A percentile compares a stretch with the other conserved stretches of the same genome.
phyloP scores from a whole-genome alignment of 2,797 vertebrate species.

The Adrianichthys oophorus region DNA sequence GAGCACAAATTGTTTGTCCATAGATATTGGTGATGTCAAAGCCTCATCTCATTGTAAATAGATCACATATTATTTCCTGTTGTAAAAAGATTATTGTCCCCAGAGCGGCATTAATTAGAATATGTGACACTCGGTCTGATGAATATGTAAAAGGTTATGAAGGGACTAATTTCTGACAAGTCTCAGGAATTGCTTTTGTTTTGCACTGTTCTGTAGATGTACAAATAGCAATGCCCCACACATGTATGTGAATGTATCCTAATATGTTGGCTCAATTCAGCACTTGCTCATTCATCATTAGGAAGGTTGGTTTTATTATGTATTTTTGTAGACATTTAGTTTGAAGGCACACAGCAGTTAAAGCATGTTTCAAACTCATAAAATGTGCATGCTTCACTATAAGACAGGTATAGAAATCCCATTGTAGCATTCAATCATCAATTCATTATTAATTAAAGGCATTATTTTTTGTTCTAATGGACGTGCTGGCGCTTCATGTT shows the following conservation, averaged over 20 bases:
- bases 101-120: conserved; percentile 46
- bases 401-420: conserved; percentile 60
- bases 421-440: conserved; percentile 45
- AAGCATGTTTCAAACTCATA: conserved; percentile 72
- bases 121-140: conserved; percentile 53
- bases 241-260: conserved; percentile 80
- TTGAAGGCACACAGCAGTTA: conserved; percentile 51
- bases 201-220: conserved; percentile 78
- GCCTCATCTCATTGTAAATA: conserved; percentile 64
- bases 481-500: conserved; percentile 67
- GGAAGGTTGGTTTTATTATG: conserved; percentile 63
- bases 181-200: conserved; percentile 80
- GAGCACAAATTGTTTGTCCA: conserved; percentile 64
- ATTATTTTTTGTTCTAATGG: conserved; percentile 72
- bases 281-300: conserved; percentile 77
- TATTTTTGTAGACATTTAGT: conserved; percentile 57
- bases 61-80: conserved; percentile 35
- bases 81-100: conserved; percentile 46
- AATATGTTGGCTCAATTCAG: conserved; percentile 64
- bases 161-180: conserved; percentile 76
- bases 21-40: conserved; percentile 53
- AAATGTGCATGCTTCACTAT: conserved; percentile 61
- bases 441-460: conserved; percentile 58
- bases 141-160: conserved; percentile 63
- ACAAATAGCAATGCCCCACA: conserved; percentile 69